Evolutionary conservation across 1,140 invertebrate genomes (phyloP).

Genomic region (Lepidotrigona ventralis): DNA sequence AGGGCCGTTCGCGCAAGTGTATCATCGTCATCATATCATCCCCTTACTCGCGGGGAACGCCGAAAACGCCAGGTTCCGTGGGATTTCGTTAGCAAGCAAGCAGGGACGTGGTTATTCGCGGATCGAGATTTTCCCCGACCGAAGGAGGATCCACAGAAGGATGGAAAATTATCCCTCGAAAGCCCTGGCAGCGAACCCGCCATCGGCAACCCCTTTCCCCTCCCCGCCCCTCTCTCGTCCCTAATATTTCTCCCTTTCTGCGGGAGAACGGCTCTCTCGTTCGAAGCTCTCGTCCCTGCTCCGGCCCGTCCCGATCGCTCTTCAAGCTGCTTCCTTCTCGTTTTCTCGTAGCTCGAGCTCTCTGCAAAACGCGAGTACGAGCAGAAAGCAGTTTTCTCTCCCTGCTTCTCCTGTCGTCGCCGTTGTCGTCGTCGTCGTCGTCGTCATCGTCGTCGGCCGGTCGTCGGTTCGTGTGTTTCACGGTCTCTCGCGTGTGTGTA

Average conservation of each 20-base stretch:
- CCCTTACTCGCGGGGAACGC: background rate
- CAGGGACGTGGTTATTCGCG: background rate
- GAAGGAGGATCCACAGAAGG: conserved; percentile 12
- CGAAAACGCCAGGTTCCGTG: background rate
- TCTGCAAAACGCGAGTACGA: background rate
- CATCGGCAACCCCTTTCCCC: background rate
- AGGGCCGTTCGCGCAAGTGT: background rate
- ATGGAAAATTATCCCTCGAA: conserved; percentile 40
- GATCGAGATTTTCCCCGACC: conserved; percentile 23
- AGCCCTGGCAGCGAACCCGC: background rate
- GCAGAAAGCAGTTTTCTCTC: conserved; percentile 44
- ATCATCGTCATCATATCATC: background rate
- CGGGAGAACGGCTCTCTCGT: too few relatives aligned
- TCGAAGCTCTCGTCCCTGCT: conserved; percentile 20
- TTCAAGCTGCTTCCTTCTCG: conserved; percentile 32
- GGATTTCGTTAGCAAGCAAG: background rate
- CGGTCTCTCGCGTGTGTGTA: conserved; percentile 61
- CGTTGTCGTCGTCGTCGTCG: too few relatives aligned
- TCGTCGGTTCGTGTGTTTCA: conserved; percentile 49
- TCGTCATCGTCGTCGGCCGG: too few relatives aligned
- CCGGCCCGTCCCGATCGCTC: conserved; percentile 27
- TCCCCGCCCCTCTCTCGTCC: background rate
- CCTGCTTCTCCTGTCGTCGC: background rate
- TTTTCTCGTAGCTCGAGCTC: conserved; percentile 26
- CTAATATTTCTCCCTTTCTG: background rate